phyloP scores from a whole-genome alignment of 1,140 invertebrate species.

The Frieseomelitta varia region DNA sequence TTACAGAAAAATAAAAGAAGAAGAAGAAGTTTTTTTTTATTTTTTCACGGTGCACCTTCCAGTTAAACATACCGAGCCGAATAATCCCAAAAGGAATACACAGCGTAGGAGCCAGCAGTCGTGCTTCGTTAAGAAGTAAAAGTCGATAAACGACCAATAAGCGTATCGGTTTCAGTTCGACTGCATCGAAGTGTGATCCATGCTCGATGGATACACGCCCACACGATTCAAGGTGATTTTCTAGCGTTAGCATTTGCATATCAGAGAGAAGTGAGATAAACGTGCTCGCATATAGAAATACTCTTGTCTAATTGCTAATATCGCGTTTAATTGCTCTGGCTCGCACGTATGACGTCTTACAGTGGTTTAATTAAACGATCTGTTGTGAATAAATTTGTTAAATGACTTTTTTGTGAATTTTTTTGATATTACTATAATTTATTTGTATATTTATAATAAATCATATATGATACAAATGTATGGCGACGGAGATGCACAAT shows the following conservation, averaged over 20 bases:
- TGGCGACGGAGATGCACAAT: no score
- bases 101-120: neutral
- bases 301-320: no score
- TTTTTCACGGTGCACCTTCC: neutral
- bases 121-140: neutral
- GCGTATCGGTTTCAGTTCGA: conserved; percentile 7
- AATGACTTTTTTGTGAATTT: no score
- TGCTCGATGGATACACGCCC: neutral
- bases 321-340: conserved; percentile 9
- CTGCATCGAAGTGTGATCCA: neutral
- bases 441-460: no score
- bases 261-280: neutral
- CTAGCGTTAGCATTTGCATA: neutral
- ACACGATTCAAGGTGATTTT: neutral
- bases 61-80: no score
- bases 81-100: neutral
- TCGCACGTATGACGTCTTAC: neutral
- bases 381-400: no score
- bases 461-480: no score
- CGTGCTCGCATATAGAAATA: neutral
- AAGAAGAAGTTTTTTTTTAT: neutral
- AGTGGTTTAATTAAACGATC: no score
- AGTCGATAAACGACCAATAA: neutral
- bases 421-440: no score
- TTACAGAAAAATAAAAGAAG: no score